These are phyloP conservation scores for Caenorhabditis virilis DNA, from an alignment of 2,888 invertebrate species.

Conservation along the genomic window DNA sequence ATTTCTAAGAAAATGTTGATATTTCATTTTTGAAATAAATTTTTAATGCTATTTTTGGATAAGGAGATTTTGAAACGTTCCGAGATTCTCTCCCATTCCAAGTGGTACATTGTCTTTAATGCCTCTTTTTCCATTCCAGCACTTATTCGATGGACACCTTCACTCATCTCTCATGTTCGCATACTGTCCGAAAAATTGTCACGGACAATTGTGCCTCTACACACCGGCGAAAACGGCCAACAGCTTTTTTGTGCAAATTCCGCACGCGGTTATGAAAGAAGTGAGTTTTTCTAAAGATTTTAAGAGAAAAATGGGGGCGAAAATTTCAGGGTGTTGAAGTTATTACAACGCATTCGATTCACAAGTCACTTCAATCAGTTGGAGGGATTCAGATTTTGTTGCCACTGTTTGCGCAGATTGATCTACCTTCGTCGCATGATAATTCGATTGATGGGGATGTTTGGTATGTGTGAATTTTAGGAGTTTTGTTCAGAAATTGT, in stretches of 20 bases:
- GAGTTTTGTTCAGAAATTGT: background rate
- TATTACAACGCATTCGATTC: conserved; percentile 97
- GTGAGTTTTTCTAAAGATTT: conserved; percentile 53
- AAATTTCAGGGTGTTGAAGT: conserved; percentile 90
- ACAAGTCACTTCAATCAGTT: conserved; percentile 96
- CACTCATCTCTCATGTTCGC: conserved; percentile 96
- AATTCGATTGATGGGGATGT: conserved; percentile 70
- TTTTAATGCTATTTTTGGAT: background rate
- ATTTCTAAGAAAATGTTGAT: background rate
- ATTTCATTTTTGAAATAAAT: background rate
- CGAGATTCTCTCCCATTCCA: no score
- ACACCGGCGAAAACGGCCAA: conserved; percentile 97
- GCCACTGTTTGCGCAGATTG: conserved; percentile 95
- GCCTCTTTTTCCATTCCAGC: background rate
- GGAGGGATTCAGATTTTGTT: conserved; percentile 92
- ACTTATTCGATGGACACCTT: conserved; percentile 95
- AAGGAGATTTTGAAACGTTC: background rate
- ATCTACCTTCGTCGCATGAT: conserved; percentile 75
- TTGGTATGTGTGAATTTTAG: conserved; percentile 66
- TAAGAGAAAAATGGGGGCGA: background rate
- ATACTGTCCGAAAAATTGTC: conserved; percentile 99
- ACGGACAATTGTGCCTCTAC: conserved; percentile 96
- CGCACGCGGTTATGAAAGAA: conserved; percentile 98
- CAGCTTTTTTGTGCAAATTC: conserved; percentile 97
- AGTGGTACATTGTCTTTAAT: background rate